phyloP scores from a whole-genome alignment of 1,140 invertebrate species.

The Drosophila pallidifrons region DNA sequence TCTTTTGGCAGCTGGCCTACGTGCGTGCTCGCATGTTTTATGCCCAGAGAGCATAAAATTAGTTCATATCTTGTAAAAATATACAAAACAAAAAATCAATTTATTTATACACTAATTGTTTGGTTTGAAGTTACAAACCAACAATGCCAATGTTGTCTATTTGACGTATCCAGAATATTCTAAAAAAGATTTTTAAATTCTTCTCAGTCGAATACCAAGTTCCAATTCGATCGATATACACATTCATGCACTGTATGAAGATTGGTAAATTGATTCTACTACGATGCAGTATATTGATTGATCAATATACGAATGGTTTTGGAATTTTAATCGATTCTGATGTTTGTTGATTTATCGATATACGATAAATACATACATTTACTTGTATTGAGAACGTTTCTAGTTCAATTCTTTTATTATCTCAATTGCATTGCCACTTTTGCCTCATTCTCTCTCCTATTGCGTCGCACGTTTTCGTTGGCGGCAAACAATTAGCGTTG shows the following conservation, averaged over 20 bases:
- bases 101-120: conserved; percentile 53
- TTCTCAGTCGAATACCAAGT: too few relatives aligned
- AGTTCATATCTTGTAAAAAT: conserved; percentile 36
- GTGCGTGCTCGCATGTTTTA: conserved; percentile 66
- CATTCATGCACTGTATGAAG: too few relatives aligned
- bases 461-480: conserved; percentile 59
- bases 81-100: conserved; percentile 58
- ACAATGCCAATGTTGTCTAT: too few relatives aligned
- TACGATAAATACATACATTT: background rate
- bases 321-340: too few relatives aligned
- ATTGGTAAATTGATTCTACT: too few relatives aligned
- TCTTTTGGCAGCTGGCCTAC: conserved; percentile 43
- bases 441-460: conserved; percentile 23
- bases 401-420: conserved; percentile 19
- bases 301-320: too few relatives aligned
- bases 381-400: conserved; percentile 1
- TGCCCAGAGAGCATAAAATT: conserved; percentile 42
- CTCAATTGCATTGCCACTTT: conserved; percentile 31
- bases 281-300: too few relatives aligned
- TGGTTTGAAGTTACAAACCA: conserved; percentile 21
- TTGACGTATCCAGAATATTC: too few relatives aligned
- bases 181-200: too few relatives aligned
- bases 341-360: conserved; percentile 2
- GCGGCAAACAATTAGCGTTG: conserved; percentile 52
- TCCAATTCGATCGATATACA: too few relatives aligned